These are phyloP conservation scores for Montipora capricornis DNA, from an alignment of 64 coral and sea anemone species.

Conservation along the genomic window DNA sequence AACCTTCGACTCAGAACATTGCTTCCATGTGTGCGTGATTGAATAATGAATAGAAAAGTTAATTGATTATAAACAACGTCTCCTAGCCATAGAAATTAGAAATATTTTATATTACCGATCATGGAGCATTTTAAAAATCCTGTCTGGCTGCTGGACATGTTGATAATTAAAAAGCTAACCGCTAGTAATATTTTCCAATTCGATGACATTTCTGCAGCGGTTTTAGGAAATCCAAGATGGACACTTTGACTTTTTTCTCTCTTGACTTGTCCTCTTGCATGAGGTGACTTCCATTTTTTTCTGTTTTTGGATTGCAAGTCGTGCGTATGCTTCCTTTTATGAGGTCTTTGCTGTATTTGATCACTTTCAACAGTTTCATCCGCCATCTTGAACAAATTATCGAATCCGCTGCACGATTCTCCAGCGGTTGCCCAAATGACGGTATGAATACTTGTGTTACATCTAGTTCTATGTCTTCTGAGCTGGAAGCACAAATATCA, in stretches of 20 bases:
- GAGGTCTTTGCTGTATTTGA: neutral
- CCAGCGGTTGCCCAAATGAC: neutral
- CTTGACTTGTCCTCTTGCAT: slow-evolving; percentile 30
- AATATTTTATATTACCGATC: no score
- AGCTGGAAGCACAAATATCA: no score
- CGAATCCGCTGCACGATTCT: neutral
- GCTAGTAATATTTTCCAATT: slow-evolving; percentile 84
- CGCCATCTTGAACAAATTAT: neutral
- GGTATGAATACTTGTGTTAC: neutral
- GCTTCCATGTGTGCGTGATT: no score
- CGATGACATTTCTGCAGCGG: slow-evolving; percentile 82
- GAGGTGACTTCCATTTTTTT: neutral
- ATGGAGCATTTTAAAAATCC: no score
- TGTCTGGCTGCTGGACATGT: no score
- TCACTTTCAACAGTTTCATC: neutral
- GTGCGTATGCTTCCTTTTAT: neutral
- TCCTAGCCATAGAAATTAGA: no score
- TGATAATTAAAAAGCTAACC: slow-evolving; percentile 20
- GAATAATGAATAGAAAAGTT: no score
- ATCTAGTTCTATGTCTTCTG: no score
- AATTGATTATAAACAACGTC: no score
- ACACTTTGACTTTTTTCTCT: slow-evolving; percentile 8
- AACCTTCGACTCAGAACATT: no score
- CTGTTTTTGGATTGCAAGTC: neutral
- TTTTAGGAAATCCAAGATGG: slow-evolving; percentile 72